Base-by-base conservation (phyloP, 2,888 invertebrate genomes). In the Sinelater perroti region DNA sequence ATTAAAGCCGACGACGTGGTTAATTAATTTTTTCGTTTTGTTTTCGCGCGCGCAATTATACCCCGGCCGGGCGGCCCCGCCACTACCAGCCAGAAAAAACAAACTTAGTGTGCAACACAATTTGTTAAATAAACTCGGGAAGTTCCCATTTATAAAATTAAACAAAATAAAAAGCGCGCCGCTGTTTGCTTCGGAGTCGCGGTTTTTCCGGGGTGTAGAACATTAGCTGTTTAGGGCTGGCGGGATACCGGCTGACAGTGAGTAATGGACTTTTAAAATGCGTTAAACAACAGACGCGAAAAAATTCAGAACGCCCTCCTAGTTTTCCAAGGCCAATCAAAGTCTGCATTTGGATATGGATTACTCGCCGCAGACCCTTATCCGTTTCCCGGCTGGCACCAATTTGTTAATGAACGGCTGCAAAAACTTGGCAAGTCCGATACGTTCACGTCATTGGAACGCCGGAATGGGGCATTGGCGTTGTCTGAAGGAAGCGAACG, bases 191-290 rank as follows among this genome's bases (percentile, higher is more conserved):
- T 38, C 13, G 24, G 24, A 28, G 40, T 50, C 21, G 40, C 30
- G 38, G 50, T 50, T 38, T 50, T 50, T 50, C 38, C 36, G 13
- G 38, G 18, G 40, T 50, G 50, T 38, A 40, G 38, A 50, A 24
- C 50, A 50, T 40, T 38, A 38, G 28, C 40, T 30, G 36, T 50
- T 36, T 40, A 24, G 40, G 20, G 40, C 24, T 40, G 24, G 30
- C 38, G 13, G 38, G 18, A 50, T 50, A 36, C 40, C 38, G 38
- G 20, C 20, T 50, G 50, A 36, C 50, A 50, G 28, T 50, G 50
- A 50, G 28, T 50, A 50, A 50, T 50, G 50, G 38, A 40, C 40
- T 50, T 50, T 50, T 50, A 50, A 50, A 50, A 50, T 50, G 50
- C 50, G 30, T 50, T 30, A 20, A 50, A 38, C 50, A 50, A 38